phyloP scores from a whole-genome alignment of 2,113 vertebrate genomes.

The Chiloscyllium plagiosum region DNA sequence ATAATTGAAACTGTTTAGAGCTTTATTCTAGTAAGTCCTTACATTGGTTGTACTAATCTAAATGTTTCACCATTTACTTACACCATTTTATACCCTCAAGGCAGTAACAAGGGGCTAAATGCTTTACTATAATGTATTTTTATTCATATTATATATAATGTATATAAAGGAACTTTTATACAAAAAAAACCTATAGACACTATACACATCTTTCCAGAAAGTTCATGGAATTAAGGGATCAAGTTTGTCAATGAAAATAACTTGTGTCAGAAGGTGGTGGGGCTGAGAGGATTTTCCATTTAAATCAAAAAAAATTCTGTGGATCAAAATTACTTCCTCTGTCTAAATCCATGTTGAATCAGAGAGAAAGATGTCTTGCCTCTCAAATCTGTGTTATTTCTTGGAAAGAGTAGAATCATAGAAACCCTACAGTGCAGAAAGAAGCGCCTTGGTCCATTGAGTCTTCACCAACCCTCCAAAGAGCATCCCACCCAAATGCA shows the following conservation, averaged over 20 bases:
- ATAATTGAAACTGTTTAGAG: not conserved
- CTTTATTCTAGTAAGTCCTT: not conserved
- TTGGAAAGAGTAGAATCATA: no score
- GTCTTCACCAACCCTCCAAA: no score
- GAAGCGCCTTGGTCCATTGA: no score
- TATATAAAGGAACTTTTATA: not conserved
- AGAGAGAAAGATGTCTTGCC: no score
- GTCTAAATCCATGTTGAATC: not conserved
- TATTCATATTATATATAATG: not conserved
- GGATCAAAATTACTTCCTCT: not conserved
- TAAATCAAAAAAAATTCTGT: not conserved
- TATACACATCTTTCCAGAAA: not conserved
- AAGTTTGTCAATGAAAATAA: not conserved
- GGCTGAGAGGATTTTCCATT: not conserved
- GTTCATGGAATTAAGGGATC: not conserved
- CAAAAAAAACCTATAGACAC: not conserved
- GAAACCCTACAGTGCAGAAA: no score
- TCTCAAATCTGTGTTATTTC: no score
- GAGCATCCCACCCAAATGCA: no score
- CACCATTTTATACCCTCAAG: not conserved
- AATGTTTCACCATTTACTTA: not conserved
- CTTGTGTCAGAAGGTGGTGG: no score
- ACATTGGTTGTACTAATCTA: not conserved
- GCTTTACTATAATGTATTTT: no score
- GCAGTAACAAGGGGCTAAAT: no score